phyloP scores from a whole-genome alignment of 2,113 vertebrate species.

The Tachycineta bicolor region DNA sequence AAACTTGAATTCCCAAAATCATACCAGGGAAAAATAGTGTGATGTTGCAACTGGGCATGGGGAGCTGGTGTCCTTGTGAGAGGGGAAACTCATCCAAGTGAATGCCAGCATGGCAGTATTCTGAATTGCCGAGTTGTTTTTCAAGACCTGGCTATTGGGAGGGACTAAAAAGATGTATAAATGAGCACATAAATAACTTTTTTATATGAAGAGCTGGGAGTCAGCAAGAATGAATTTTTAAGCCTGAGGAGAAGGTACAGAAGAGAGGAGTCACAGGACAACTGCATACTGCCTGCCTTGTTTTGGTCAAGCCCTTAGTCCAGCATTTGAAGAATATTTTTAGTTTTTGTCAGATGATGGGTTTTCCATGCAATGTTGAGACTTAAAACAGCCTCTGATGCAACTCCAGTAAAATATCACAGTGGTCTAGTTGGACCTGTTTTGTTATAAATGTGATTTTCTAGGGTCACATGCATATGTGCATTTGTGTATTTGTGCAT shows the following conservation, averaged over 20 bases:
- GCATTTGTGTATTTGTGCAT: fast-evolving
- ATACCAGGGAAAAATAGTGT: neutral
- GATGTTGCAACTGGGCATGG: neutral
- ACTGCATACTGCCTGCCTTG: neutral
- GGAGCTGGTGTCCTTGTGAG: neutral
- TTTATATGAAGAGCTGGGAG: neutral
- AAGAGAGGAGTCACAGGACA: neutral
- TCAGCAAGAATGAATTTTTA: neutral
- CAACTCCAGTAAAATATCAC: neutral
- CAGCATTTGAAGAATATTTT: neutral
- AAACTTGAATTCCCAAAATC: neutral
- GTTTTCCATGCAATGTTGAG: neutral
- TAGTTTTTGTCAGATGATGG: neutral
- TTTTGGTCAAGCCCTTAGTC: neutral
- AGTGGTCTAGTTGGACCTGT: neutral
- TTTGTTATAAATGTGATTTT: neutral
- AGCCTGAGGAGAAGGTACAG: neutral
- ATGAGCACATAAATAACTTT: neutral
- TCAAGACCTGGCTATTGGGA: neutral
- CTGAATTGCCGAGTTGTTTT: neutral
- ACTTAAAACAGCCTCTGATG: neutral
- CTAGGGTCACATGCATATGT: neutral
- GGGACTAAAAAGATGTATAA: neutral
- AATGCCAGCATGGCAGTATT: neutral
- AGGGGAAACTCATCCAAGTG: neutral